Base-by-base conservation (phyloP, 2,113 vertebrate species). In the Eonycteris spelaea region DNA sequence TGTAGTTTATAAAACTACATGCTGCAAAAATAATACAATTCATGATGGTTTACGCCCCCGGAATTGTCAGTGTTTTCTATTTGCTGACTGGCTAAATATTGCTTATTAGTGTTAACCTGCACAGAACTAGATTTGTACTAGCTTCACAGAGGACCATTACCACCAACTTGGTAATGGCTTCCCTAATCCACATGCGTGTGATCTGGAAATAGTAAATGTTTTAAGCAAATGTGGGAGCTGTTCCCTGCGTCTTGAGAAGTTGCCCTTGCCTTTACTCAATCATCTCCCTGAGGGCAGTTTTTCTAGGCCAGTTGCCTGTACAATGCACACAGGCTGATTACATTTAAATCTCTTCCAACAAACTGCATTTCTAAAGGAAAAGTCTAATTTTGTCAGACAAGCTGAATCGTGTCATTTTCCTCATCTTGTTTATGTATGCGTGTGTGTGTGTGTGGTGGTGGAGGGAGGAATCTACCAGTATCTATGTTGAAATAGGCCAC, bases 401-500 rank as follows among this genome's bases (percentile, higher is more conserved):
- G 96, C 95, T 91, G 94, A 82, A 90, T 92, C 94, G 30, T 97
- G 92, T 68, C 88, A 74, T 89, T 61, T 65, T 97, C 91, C 43
- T 51, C 68, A 0, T 35, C 65, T 21, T 97, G 65, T 97, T 94
- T 98, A 96, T 90, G 51, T 82, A 94, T 63, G 90, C 92, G 53
- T 18, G 16, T 8, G 40, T 40, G 53, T 18, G 16, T 8, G 40
- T 40, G 40, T 40, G 40, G 40, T 40, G 45, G 51, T 13, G 13
- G 24, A 1, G n/a, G 13, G 35, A 3, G 38, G 14, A 85, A 94
- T 53, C 71, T 68, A 2, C 11, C 57, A 82, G 84, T 86, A 95
- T 97, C 94, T 97, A 59, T 97, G 96, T 95, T 65, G 91, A 98
- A 98, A 98, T 92, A 83, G 65, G 78, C 87, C 94, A 93, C 77